Evolutionary conservation across 1,140 invertebrate species (phyloP).

Genomic region (Melitaea cinxia): DNA sequence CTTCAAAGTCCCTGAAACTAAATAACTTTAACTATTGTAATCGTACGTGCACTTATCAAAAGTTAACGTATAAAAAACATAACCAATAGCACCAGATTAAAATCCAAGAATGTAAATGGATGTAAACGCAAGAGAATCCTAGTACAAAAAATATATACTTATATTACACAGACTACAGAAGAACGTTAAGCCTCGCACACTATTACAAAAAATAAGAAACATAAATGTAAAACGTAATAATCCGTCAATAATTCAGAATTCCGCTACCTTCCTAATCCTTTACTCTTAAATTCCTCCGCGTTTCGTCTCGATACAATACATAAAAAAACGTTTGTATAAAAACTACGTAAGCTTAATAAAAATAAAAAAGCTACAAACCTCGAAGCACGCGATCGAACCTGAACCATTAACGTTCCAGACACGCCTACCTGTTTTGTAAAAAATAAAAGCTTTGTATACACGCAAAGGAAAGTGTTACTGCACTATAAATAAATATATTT

Average conservation of each 20-base stretch:
- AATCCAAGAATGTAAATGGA: too few relatives aligned
- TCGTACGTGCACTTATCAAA: too few relatives aligned
- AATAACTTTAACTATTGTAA: too few relatives aligned
- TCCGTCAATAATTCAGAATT: neutral
- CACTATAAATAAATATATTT: neutral
- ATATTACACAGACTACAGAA: too few relatives aligned
- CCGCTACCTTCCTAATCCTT: constrained; percentile 16
- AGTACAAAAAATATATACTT: too few relatives aligned
- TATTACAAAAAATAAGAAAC: too few relatives aligned
- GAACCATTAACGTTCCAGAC: constrained; percentile 62
- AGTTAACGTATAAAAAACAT: too few relatives aligned
- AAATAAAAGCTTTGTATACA: constrained; percentile 43
- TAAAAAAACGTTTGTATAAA: constrained; percentile 27
- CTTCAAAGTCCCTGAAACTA: too few relatives aligned
- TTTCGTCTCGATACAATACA: constrained; percentile 28
- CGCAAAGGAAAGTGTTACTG: constrained; percentile 4
- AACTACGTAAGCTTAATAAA: constrained; percentile 32
- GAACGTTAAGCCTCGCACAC: too few relatives aligned
- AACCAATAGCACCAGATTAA: too few relatives aligned
- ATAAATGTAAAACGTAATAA: neutral
- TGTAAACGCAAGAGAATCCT: too few relatives aligned
- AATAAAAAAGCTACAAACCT: constrained; percentile 43
- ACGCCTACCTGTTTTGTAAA: constrained; percentile 60
- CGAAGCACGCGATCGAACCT: constrained; percentile 64
- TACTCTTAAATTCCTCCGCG: constrained; percentile 34